Percentiles rank a stretch among this genome's conserved stretches.
Conservation (phyloP, 1,140 invertebrate species). For the Lasioglossum baleicum region DNA sequence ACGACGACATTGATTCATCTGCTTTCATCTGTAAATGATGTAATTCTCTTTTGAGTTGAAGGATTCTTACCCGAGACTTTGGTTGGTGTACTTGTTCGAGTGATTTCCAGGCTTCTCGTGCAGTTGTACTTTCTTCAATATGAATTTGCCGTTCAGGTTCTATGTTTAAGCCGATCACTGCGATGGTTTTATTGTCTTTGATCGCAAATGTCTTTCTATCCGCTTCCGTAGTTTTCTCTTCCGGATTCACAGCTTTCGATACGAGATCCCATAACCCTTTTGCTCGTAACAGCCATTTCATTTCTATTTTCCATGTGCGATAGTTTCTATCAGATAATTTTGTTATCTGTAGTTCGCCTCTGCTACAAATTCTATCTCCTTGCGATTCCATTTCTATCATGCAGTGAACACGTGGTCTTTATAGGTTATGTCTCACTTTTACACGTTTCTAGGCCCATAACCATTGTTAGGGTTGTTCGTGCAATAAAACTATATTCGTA, state of each 20-base stretch:
- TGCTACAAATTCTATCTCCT: neutral
- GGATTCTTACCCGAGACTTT: neutral
- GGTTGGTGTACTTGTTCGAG: neutral
- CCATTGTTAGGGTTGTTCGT: no score
- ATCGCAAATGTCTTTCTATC: no score
- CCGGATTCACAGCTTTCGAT: neutral
- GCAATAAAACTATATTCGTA: no score
- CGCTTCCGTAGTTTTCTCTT: neutral
- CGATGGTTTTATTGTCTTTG: neutral
- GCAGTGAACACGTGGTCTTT: no score
- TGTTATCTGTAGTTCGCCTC: neutral
- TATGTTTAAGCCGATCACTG: neutral
- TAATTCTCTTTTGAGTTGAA: neutral
- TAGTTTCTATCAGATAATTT: slow-evolving; percentile 7
- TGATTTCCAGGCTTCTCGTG: neutral
- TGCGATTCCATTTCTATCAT: no score
- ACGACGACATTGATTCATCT: slow-evolving; percentile 1
- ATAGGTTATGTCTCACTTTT: no score
- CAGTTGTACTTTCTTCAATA: neutral
- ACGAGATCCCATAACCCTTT: neutral
- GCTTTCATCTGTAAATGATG: slow-evolving; percentile 18
- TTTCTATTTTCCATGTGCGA: neutral
- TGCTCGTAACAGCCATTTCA: neutral
- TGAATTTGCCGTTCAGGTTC: neutral
- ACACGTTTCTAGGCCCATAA: no score